These are phyloP conservation scores for Notothenia rossii DNA, from an alignment of 2,113 vertebrate genomes.

Conservation along the genomic window DNA sequence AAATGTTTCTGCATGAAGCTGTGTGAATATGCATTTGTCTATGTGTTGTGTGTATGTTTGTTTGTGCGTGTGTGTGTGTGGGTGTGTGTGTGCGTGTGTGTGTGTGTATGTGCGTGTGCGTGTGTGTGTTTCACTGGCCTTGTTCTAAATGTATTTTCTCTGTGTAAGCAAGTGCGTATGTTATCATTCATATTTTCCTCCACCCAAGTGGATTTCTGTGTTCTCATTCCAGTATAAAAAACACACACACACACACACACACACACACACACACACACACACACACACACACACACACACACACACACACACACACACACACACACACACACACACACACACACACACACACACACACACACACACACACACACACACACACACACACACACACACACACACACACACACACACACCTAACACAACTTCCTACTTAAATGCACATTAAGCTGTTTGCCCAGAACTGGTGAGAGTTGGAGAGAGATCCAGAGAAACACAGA, in stretches of 20 bases:
- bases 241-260: constrained; percentile 15
- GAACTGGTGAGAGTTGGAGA: too few species aligned
- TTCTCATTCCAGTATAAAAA: constrained; percentile 21
- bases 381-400: too few species aligned
- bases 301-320: constrained; percentile 6
- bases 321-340: constrained; percentile 43
- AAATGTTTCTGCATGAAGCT: not conserved
- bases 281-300: constrained; percentile 10
- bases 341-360: too few species aligned
- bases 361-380: too few species aligned
- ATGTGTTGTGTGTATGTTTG: too few species aligned
- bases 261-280: constrained; percentile 7
- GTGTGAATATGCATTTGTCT: not conserved
- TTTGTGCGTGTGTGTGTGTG: not conserved
- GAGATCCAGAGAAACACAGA: too few species aligned
- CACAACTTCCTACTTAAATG: too few species aligned
- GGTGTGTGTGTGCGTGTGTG: not conserved
- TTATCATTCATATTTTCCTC: constrained; percentile 35
- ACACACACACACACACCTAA: too few species aligned
- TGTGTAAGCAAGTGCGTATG: constrained; percentile 22
- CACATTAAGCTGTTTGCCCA: too few species aligned
- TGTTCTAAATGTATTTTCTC: constrained; percentile 19
- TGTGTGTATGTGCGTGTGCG: constrained; percentile 1
- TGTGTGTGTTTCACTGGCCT: not conserved
- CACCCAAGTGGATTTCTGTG: constrained; percentile 29